Evolutionary conservation across 2,888 invertebrate species (phyloP).

Genomic region (Deladenus siricidicola): DNA sequence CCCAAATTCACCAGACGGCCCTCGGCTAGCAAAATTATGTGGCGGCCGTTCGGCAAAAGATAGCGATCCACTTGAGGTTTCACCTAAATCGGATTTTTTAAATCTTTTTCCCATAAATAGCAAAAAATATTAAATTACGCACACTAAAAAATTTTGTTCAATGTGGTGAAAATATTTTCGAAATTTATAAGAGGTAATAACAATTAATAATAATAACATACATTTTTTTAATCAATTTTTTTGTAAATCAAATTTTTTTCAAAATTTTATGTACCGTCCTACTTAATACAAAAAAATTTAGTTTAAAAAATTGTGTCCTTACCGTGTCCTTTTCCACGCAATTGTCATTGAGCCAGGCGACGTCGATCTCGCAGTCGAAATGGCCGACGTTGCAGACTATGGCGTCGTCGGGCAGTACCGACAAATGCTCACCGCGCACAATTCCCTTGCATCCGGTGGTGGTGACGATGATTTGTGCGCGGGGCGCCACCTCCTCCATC

Average conservation of each 20-base stretch:
- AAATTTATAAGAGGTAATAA: too few species aligned
- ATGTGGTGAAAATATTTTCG: too few species aligned
- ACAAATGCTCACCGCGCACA: conserved; percentile 69
- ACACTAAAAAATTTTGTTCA: too few species aligned
- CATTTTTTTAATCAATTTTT: too few species aligned
- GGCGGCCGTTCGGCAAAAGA: conserved; percentile 75
- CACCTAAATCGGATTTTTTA: too few species aligned
- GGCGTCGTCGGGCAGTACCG: conserved; percentile 83
- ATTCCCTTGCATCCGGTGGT: conserved; percentile 77
- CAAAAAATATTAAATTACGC: too few species aligned
- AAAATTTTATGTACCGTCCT: too few species aligned
- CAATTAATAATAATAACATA: too few species aligned
- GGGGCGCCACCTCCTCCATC: conserved; percentile 84
- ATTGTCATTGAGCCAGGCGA: conserved; percentile 86
- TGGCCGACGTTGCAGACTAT: conserved; percentile 85
- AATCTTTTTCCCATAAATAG: too few species aligned
- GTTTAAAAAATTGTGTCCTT: too few species aligned
- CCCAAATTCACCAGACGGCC: conserved; percentile 90
- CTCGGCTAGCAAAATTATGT: conserved; percentile 86
- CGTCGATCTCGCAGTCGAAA: conserved; percentile 70
- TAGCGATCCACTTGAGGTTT: conserved; percentile 92
- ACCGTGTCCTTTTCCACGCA: conserved; percentile 75
- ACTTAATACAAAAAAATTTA: too few species aligned
- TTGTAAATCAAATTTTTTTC: too few species aligned
- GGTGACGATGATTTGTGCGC: conserved; percentile 91